These are phyloP conservation scores for Crocallis elinguaria DNA, from an alignment of 2,888 invertebrate species.

Conservation along the genomic window DNA sequence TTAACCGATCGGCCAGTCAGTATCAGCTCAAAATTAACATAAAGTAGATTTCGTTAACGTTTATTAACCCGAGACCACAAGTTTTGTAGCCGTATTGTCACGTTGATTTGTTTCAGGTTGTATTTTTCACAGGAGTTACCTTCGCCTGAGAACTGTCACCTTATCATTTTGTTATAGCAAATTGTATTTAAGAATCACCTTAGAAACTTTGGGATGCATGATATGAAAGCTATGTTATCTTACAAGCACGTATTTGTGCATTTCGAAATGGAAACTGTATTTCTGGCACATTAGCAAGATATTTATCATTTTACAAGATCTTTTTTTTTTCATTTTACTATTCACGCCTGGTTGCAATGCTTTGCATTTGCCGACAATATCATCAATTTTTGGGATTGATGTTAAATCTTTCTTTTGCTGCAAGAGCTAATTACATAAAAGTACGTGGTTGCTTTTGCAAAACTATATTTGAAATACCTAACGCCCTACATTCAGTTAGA, in stretches of 20 bases:
- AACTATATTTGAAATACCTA: slow-evolving; percentile 2
- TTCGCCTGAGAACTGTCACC: slow-evolving; percentile 30
- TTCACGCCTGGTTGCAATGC: slow-evolving; percentile 82
- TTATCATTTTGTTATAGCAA: slow-evolving; percentile 37
- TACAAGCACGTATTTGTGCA: slow-evolving; percentile 68
- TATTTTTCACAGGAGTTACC: slow-evolving; percentile 45
- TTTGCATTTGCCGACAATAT: slow-evolving; percentile 77
- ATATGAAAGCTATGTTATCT: slow-evolving; percentile 50
- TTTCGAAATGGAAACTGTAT: slow-evolving; percentile 38
- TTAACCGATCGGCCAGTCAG: slow-evolving; percentile 72
- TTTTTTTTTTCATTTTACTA: slow-evolving; percentile 54
- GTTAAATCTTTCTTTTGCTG: slow-evolving; percentile 36
- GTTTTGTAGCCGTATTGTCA: slow-evolving; percentile 71
- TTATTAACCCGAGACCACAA: slow-evolving; percentile 83
- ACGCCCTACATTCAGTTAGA: slow-evolving; percentile 5
- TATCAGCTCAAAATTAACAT: slow-evolving; percentile 78
- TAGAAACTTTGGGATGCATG: slow-evolving; percentile 50
- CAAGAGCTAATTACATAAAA: slow-evolving; percentile 18
- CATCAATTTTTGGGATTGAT: slow-evolving; percentile 29
- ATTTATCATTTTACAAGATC: slow-evolving; percentile 44
- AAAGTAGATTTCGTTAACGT: slow-evolving; percentile 74
- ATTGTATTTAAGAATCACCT: slow-evolving; percentile 25
- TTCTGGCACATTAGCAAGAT: slow-evolving; percentile 53
- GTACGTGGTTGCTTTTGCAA: slow-evolving; percentile 32
- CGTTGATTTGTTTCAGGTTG: slow-evolving; percentile 74